phyloP scores from a whole-genome alignment of 1,140 invertebrate species.

The Drosophila willistoni region DNA sequence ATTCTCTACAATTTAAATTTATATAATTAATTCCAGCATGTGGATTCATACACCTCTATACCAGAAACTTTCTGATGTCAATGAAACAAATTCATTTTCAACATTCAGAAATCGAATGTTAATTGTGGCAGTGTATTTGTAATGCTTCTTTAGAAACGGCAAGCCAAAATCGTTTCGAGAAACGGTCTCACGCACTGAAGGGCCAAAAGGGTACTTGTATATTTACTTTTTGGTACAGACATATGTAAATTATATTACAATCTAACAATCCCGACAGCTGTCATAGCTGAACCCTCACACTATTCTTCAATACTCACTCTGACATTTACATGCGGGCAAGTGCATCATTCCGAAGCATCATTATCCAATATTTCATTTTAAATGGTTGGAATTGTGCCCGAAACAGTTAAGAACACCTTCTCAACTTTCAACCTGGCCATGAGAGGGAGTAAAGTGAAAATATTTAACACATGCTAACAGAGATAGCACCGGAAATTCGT shows the following conservation, averaged over 20 bases:
- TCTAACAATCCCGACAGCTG: constrained; percentile 61
- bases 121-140: not conserved
- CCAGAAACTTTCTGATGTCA: no score
- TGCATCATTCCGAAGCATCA: constrained; percentile 24
- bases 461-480: constrained; percentile 46
- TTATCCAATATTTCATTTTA: constrained; percentile 14
- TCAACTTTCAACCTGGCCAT: not conserved
- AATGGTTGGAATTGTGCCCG: constrained; percentile 37
- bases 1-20: no score
- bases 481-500: constrained; percentile 62
- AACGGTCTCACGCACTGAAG: constrained; percentile 54
- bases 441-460: constrained; percentile 67
- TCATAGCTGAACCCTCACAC: constrained; percentile 43
- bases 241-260: constrained; percentile 71
- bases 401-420: constrained; percentile 9
- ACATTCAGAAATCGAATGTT: not conserved
- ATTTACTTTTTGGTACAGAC: constrained; percentile 29
- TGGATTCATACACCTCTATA: no score
- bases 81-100: no score
- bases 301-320: not conserved
- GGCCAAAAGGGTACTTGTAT: constrained; percentile 27
- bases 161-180: constrained; percentile 26
- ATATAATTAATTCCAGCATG: no score
- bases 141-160: constrained; percentile 11
- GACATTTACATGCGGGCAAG: constrained; percentile 30